phyloP scores from a whole-genome alignment of 2,113 vertebrate genomes.

The Psephotus haematonotus region DNA sequence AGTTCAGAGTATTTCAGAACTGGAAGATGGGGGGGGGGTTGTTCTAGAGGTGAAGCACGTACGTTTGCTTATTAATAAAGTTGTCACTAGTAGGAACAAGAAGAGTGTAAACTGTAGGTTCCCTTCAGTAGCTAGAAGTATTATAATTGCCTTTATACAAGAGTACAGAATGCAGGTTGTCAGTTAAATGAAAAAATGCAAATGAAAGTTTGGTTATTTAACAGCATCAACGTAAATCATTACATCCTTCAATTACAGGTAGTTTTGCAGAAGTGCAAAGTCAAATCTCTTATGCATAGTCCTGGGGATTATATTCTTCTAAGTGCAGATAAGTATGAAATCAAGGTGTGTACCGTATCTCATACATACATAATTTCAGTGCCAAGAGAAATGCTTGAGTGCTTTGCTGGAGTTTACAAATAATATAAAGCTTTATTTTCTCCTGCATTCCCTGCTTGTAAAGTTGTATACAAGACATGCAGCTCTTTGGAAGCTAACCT shows the following conservation, averaged over 20 bases:
- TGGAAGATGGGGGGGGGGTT: neutral
- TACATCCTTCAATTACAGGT: constrained; percentile 79
- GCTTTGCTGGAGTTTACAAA: neutral
- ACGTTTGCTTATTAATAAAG: neutral
- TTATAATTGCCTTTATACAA: neutral
- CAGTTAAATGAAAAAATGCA: neutral
- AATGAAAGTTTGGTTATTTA: neutral
- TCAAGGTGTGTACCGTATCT: constrained; percentile 83
- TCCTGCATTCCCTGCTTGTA: neutral
- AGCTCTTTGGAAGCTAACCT: neutral
- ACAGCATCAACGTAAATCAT: neutral
- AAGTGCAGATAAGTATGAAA: constrained; percentile 98
- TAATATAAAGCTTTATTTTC: neutral
- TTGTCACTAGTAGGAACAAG: neutral
- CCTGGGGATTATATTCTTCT: constrained; percentile 95
- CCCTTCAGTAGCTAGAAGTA: neutral
- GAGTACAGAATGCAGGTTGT: neutral
- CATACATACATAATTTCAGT: neutral
- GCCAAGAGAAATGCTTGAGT: neutral
- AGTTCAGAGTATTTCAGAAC: neutral
- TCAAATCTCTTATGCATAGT: constrained; percentile 95
- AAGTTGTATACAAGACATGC: neutral
- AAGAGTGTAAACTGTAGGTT: neutral
- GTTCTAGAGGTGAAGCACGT: neutral
- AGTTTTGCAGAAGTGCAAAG: constrained; percentile 92